Evolutionary conservation across 37 sponge, comb jelly and placozoan species (phyloP).

Genomic region (Ianthella basta): DNA sequence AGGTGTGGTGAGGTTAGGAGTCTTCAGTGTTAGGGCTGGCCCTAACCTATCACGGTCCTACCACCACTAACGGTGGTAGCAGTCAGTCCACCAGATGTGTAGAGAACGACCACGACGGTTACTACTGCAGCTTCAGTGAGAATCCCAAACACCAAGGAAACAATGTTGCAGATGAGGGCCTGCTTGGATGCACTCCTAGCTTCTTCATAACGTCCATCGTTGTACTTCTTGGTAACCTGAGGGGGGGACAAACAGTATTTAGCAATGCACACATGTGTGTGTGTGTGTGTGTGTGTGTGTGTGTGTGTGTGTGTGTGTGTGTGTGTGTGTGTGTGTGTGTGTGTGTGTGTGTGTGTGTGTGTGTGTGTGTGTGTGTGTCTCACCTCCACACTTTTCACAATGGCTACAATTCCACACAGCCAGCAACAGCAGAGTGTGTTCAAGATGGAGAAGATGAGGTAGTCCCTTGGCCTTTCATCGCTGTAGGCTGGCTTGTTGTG

Average conservation of each 20-base stretch:
- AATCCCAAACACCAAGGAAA: too few species aligned
- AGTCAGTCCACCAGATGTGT: too few species aligned
- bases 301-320: slow-evolving; percentile 39
- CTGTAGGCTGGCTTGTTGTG: background rate
- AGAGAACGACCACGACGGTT: too few species aligned
- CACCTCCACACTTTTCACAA: slow-evolving; percentile 10
- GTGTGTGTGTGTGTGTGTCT: slow-evolving; percentile 31
- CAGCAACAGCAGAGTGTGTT: slow-evolving; percentile 47
- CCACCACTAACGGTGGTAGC: too few species aligned
- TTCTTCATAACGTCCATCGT: too few species aligned
- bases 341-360: slow-evolving; percentile 46
- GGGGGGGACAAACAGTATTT: background rate
- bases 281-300: slow-evolving; percentile 47
- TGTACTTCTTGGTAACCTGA: too few species aligned
- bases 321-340: slow-evolving; percentile 32
- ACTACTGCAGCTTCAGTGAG: too few species aligned
- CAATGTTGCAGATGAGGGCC: too few species aligned
- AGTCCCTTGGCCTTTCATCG: slow-evolving; percentile 29
- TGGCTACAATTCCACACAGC: slow-evolving; percentile 56
- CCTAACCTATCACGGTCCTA: too few species aligned
- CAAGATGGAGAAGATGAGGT: slow-evolving; percentile 54
- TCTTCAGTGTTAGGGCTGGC: too few species aligned
- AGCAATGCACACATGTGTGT: background rate
- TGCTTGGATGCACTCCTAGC: too few species aligned
- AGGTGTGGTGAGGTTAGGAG: too few species aligned